Evolutionary conservation across 2,797 vertebrate genomes (phyloP).

Genomic region (Pseudochaenichthys georgianus): DNA sequence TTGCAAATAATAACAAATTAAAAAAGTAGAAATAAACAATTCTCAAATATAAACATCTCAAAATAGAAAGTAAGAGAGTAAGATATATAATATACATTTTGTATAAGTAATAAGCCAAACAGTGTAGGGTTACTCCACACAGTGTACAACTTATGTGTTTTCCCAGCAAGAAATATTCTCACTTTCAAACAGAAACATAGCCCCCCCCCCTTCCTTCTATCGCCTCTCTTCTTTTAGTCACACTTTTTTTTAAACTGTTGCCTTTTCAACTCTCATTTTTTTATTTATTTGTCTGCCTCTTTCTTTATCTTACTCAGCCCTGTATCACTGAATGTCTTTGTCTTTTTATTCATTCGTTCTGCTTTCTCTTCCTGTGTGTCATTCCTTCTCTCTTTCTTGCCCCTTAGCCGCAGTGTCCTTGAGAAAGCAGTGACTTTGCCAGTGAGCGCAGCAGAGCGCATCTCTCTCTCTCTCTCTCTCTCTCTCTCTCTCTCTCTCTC

Average conservation of each 20-base stretch:
- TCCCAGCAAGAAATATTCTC: slow-evolving; percentile 2
- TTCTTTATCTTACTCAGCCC: slow-evolving; percentile 5
- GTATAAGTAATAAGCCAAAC: neutral
- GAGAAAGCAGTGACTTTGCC: slow-evolving; percentile 85
- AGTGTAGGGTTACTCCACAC: neutral
- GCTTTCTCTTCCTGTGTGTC: slow-evolving; percentile 47
- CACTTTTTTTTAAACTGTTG: slow-evolving; percentile 20
- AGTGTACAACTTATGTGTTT: neutral
- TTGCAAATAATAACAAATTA: no score
- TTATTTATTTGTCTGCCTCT: slow-evolving; percentile 9
- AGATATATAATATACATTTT: neutral
- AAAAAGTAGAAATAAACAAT: no score
- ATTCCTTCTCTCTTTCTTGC: slow-evolving; percentile 55
- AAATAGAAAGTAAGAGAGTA: no score
- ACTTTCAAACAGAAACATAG: neutral
- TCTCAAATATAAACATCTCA: no score
- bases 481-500: slow-evolving; percentile 13
- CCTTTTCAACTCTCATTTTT: slow-evolving; percentile 11
- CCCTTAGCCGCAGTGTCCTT: slow-evolving; percentile 88
- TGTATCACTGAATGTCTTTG: slow-evolving; percentile 15
- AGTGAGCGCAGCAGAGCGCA: slow-evolving; percentile 68
- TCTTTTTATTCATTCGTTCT: neutral
- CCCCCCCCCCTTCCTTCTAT: neutral
- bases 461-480: slow-evolving; percentile 49
- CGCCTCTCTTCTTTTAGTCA: neutral